A percentile compares a stretch with the other conserved stretches of the same genome.
Conservation (phyloP, 2,113 vertebrate species). For the Tachuris rubrigastra region DNA sequence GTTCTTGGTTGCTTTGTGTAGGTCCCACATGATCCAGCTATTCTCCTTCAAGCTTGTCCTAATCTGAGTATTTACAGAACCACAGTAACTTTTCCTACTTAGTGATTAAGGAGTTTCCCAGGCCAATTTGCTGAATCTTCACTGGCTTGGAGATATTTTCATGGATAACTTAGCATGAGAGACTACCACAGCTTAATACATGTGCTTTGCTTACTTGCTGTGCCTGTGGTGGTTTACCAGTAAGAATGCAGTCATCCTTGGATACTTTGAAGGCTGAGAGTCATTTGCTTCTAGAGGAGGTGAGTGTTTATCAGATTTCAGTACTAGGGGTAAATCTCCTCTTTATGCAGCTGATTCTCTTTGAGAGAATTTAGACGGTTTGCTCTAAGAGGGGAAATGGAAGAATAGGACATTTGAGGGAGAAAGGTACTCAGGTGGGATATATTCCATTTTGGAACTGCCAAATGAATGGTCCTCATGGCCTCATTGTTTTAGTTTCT, state of each 20-base stretch:
- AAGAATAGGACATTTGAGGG: background rate
- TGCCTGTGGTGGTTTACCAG: background rate
- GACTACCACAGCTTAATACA: background rate
- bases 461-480: background rate
- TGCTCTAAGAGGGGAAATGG: background rate
- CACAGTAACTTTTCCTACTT: background rate
- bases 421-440: background rate
- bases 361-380: background rate
- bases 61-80: background rate
- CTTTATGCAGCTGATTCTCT: background rate
- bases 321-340: background rate
- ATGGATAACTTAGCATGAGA: background rate
- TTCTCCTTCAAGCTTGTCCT: background rate
- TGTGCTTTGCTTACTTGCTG: background rate
- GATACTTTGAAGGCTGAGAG: background rate
- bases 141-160: background rate
- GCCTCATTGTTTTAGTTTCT: background rate
- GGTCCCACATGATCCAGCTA: background rate
- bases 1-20: background rate
- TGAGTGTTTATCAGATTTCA: background rate
- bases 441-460: background rate
- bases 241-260: background rate
- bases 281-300: background rate
- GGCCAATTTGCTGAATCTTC: background rate
- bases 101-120: background rate